Percentiles rank a stretch among this genome's conserved stretches.
Conservation (phyloP, 2,888 invertebrate genomes). For the Xestia ashworthii region DNA sequence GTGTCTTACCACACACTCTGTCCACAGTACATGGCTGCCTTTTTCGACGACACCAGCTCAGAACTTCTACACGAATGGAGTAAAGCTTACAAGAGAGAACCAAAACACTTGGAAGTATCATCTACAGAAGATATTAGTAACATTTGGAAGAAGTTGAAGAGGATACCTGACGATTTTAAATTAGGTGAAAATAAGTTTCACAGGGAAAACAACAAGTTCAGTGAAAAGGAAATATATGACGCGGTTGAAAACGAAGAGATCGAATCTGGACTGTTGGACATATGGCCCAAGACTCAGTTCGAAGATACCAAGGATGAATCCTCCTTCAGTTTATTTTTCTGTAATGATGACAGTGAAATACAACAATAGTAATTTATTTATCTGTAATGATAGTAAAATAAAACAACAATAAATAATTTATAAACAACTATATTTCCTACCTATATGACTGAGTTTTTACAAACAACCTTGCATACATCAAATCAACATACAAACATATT, state of each 20-base stretch:
- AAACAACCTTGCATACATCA: conserved; percentile 71
- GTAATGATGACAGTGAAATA: conserved; percentile 66
- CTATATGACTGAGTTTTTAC: conserved; percentile 81
- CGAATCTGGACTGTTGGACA: conserved; percentile 80
- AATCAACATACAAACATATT: conserved; percentile 75
- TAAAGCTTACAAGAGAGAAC: conserved; percentile 70
- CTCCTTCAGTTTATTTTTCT: conserved; percentile 60
- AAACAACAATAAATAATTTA: conserved; percentile 73
- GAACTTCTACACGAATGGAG: conserved; percentile 81
- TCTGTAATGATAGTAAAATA: conserved; percentile 66
- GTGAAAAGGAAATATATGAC: conserved; percentile 79
- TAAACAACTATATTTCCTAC: conserved; percentile 87
- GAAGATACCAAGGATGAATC: conserved; percentile 62
- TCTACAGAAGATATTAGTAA: conserved; percentile 75
- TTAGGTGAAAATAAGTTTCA: conserved; percentile 67
- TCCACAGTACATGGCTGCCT: conserved; percentile 78
- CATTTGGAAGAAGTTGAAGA: conserved; percentile 78
- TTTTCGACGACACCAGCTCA: conserved; percentile 79
- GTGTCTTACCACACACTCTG: conserved; percentile 80
- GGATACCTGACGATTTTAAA: conserved; percentile 75
- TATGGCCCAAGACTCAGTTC: conserved; percentile 74
- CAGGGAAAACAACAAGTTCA: conserved; percentile 67
- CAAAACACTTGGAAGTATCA: conserved; percentile 76
- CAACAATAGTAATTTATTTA: conserved; percentile 72
- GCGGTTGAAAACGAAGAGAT: conserved; percentile 79